These are phyloP conservation scores for Athripsodes cinereus DNA, from an alignment of 2,888 invertebrate species.

Conservation along the genomic window DNA sequence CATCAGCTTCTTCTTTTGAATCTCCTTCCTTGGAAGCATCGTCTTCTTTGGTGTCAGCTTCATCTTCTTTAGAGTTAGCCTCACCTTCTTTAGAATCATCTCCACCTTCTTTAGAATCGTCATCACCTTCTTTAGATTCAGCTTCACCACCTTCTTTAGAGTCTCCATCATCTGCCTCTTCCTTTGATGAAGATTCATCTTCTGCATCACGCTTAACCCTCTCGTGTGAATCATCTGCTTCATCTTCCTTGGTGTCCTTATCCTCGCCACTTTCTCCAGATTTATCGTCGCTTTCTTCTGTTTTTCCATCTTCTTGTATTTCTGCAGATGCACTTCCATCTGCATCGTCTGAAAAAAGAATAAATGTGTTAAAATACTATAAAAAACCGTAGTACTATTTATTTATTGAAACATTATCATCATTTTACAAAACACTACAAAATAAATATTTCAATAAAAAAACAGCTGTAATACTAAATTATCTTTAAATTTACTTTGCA, in stretches of 20 bases:
- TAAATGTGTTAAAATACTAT: neutral
- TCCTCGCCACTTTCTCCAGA: constrained; percentile 27
- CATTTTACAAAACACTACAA: neutral
- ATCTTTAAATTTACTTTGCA: too few species aligned
- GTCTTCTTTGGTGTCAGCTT: constrained; percentile 16
- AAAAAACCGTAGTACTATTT: too few species aligned
- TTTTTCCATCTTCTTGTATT: constrained; percentile 29
- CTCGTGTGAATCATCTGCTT: constrained; percentile 24
- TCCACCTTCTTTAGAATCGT: constrained; percentile 28
- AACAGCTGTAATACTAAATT: too few species aligned
- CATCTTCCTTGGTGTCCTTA: constrained; percentile 28
- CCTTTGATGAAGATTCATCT: constrained; percentile 32
- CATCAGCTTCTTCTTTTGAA: constrained; percentile 26
- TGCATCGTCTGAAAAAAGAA: constrained; percentile 5
- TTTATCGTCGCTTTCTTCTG: constrained; percentile 30
- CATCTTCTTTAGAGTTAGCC: constrained; percentile 15
- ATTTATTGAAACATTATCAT: too few species aligned
- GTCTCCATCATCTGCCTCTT: constrained; percentile 33
- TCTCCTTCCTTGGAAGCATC: constrained; percentile 24
- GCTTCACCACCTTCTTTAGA: constrained; percentile 28
- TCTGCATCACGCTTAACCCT: constrained; percentile 27
- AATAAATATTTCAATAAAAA: neutral
- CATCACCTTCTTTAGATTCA: constrained; percentile 27
- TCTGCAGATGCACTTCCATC: constrained; percentile 24
- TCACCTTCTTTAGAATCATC: constrained; percentile 26